phyloP scores from a whole-genome alignment of 2,888 invertebrate genomes.

The Chrysodeixis includens region DNA sequence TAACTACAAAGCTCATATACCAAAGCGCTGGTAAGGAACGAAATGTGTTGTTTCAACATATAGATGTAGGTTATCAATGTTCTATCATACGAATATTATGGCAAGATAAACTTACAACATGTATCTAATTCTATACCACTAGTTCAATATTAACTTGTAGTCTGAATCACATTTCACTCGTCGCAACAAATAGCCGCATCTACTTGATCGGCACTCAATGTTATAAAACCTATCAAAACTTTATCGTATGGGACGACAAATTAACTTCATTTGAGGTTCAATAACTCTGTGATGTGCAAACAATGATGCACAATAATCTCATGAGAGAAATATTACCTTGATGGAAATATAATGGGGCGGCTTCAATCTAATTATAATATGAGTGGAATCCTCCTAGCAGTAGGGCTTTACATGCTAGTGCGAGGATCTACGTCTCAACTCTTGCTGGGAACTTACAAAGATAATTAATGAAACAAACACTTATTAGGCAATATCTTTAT shows the following conservation, averaged over 20 bases:
- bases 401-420: background rate
- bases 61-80: too few relatives aligned
- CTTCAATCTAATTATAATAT: background rate
- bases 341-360: background rate
- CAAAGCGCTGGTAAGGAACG: too few relatives aligned
- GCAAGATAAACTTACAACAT: too few relatives aligned
- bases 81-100: too few relatives aligned
- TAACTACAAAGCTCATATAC: too few relatives aligned
- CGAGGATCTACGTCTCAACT: background rate
- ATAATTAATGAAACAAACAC: too few relatives aligned
- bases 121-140: too few relatives aligned
- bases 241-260: constrained; percentile 44
- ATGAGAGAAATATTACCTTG: constrained; percentile 6
- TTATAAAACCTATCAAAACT: constrained; percentile 44
- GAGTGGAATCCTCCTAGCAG: background rate
- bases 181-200: background rate
- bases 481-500: too few relatives aligned
- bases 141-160: too few relatives aligned
- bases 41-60: too few relatives aligned
- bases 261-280: constrained; percentile 41
- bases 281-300: constrained; percentile 28
- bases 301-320: constrained; percentile 20
- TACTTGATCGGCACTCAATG: constrained; percentile 29
- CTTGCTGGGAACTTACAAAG: too few relatives aligned
- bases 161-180: background rate